These are phyloP conservation scores for Galbula dea DNA, from an alignment of 2,113 vertebrate genomes.

Conservation along the genomic window DNA sequence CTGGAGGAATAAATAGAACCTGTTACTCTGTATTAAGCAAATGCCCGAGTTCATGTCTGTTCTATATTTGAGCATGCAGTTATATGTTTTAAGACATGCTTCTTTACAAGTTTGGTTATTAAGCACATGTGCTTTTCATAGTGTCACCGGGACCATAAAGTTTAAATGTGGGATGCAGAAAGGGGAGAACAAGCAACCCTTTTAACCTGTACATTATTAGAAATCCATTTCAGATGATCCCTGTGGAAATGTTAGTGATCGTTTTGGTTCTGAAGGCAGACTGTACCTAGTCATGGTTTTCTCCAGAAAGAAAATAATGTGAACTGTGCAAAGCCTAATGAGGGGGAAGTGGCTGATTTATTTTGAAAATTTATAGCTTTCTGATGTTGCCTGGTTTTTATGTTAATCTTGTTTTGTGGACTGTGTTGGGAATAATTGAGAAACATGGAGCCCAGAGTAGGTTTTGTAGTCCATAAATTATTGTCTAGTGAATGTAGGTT, in stretches of 20 bases:
- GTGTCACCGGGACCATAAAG: neutral
- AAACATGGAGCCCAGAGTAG: neutral
- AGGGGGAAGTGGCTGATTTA: neutral
- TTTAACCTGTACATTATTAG: neutral
- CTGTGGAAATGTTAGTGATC: neutral
- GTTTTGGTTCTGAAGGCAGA: slow-evolving; percentile 9
- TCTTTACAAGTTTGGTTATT: slow-evolving; percentile 28
- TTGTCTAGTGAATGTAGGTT: neutral
- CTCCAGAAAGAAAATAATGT: slow-evolving; percentile 10
- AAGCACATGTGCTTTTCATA: slow-evolving; percentile 26
- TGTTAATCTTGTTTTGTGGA: neutral
- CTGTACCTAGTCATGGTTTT: slow-evolving; percentile 10
- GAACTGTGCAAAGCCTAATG: neutral
- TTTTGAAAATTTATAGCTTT: neutral
- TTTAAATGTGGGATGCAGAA: neutral
- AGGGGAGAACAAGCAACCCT: slow-evolving; percentile 24
- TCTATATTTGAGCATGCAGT: slow-evolving; percentile 23
- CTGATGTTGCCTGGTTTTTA: neutral
- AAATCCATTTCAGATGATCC: slow-evolving; percentile 40
- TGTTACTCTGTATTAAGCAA: neutral
- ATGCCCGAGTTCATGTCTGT: neutral
- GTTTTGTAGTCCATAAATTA: neutral
- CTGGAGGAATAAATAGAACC: slow-evolving; percentile 45
- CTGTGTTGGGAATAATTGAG: neutral
- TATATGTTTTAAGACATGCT: slow-evolving; percentile 15